Conservation (phyloP, 1,140 invertebrate species). For the Pseudomyrmex flavicornis region DNA sequence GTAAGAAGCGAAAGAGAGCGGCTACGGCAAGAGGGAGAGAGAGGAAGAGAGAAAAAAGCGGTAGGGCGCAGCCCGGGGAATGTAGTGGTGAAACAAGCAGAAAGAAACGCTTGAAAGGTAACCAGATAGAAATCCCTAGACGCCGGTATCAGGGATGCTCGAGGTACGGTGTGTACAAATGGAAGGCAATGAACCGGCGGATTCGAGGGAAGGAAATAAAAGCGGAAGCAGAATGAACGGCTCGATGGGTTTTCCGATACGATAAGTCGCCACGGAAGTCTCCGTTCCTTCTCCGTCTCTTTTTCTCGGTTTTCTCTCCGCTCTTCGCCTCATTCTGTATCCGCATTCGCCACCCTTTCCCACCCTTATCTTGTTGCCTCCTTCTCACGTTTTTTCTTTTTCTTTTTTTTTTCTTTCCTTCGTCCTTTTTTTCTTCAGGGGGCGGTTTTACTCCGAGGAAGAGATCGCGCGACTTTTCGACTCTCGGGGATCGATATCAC, state of each 20-base stretch:
- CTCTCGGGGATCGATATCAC: conserved; percentile 54
- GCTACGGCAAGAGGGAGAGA: not conserved
- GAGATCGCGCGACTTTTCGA: conserved; percentile 54
- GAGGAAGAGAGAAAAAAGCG: not conserved
- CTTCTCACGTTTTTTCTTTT: not conserved
- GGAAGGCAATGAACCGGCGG: conserved; percentile 86
- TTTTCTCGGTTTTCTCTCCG: conserved; percentile 46
- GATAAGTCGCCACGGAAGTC: conserved; percentile 77
- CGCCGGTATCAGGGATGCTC: conserved; percentile 57
- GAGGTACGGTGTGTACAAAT: conserved; percentile 78
- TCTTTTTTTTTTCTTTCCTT: not conserved
- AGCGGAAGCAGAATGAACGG: conserved; percentile 81
- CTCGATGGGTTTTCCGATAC: conserved; percentile 80
- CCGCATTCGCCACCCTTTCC: not conserved
- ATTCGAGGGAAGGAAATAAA: conserved; percentile 87
- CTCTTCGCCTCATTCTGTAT: conserved; percentile 37
- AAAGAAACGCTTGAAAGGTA: conserved; percentile 68
- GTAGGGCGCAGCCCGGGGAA: not conserved
- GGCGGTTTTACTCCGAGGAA: conserved; percentile 2
- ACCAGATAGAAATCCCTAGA: conserved; percentile 70
- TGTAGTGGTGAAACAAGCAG: conserved; percentile 9
- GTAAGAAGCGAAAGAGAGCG: conserved; percentile 47
- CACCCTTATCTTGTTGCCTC: conserved; percentile 27
- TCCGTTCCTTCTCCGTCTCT: conserved; percentile 70
- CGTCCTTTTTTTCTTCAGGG: not conserved